These are phyloP conservation scores for Pseudomugil tenellus DNA, from an alignment of 2,797 vertebrate genomes.

Conservation along the genomic window DNA sequence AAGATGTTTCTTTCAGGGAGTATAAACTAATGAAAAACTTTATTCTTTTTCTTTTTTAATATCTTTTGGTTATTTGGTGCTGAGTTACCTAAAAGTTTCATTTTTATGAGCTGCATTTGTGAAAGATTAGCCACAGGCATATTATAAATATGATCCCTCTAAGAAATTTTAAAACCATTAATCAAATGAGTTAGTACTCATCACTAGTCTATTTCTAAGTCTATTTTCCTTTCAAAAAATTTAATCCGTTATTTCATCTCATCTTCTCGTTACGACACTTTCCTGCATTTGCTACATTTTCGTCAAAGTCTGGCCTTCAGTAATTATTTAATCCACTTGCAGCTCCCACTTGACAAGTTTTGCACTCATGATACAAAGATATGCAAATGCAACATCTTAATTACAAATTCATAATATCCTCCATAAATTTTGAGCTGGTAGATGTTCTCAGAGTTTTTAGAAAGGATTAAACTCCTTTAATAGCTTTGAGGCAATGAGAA, in stretches of 20 bases:
- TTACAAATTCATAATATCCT: constrained; percentile 49
- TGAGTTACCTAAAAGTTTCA: constrained; percentile 46
- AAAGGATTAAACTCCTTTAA: constrained; percentile 42
- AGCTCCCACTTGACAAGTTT: constrained; percentile 11
- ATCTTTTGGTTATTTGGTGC: constrained; percentile 2
- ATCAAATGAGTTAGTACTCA: constrained; percentile 76
- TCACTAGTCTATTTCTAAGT: constrained; percentile 58
- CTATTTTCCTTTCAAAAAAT: constrained; percentile 16
- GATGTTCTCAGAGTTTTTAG: constrained; percentile 22
- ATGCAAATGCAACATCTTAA: constrained; percentile 48
- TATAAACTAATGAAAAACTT: constrained; percentile 15
- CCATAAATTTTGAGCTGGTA: constrained; percentile 34
- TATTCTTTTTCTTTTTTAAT: background rate
- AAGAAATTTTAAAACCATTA: constrained; percentile 75
- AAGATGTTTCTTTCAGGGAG: background rate
- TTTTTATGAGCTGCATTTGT: constrained; percentile 46
- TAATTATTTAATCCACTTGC: constrained; percentile 10
- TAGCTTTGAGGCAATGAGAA: constrained; percentile 54
- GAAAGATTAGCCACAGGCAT: constrained; percentile 54
- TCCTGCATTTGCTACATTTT: constrained; percentile 5
- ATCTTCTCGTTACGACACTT: constrained; percentile 1
- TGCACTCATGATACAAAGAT: background rate
- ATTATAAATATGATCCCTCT: constrained; percentile 53
- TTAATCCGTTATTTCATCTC: constrained; percentile 3
- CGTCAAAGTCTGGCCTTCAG: constrained; percentile 2